Evolutionary conservation across 2,113 vertebrate species (phyloP), one percentile per base, ranked within the genome.

Genomic region (Arenaria interpres): DNA sequence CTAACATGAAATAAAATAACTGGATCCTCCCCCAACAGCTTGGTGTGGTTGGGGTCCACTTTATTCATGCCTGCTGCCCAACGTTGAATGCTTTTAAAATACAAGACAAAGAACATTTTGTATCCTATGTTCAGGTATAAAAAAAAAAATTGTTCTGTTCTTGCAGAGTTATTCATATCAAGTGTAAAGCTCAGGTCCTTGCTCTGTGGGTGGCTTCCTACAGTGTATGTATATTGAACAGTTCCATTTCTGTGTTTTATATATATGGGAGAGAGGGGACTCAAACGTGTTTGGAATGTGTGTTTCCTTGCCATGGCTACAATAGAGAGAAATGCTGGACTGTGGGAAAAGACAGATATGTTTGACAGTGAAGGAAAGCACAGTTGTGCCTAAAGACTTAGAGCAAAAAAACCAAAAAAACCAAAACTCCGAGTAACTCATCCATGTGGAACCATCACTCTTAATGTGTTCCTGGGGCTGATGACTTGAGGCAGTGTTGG

Each of bases 141-240:
- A 66, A 63, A 79, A 10, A 78, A 63, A 41, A 41, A 41, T 5
- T 4, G 46, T 74, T 88, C 88, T 78, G 46, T 91, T 93, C 67
- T 93, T 73, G 43, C 73, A 96, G 76, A 84, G 53, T 75, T 95
- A 54, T 12, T 89, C 64, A 45, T 69, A 87, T 85, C 81, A 56
- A 96, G 89, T 83, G 85, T 91, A 93, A 94, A 88, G 67, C 75
- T 82, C 81, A 93, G 88, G 8, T 50, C 75, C 74, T 90, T 93
- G 85, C 94, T 93, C 91, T 91, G 96, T 97, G 95, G 95, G 95
- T 95, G 96, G 96, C 93, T 97, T 96, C 81, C 85, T 95, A 88
- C 81, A 80, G 74, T 39, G 53, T 82, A 68, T 87, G 81, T 94
- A 62, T 87, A 72, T 91, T 95, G 95, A 97, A 96, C 89, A 89